These are phyloP conservation scores for Dicycla oo DNA, from an alignment of 2,888 invertebrate species.

Conservation along the genomic window DNA sequence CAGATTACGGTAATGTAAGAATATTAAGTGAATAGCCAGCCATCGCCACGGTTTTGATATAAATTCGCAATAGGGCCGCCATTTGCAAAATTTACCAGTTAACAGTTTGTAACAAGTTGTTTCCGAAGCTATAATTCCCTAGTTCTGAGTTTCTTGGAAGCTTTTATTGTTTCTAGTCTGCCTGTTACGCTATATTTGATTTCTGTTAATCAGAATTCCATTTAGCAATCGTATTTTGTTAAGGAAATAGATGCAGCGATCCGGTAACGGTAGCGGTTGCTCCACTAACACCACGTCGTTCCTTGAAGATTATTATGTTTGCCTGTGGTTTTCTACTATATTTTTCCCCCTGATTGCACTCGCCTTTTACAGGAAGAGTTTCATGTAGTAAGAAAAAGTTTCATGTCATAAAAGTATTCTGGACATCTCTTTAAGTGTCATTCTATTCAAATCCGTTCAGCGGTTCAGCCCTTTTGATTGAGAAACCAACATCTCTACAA, in stretches of 20 bases:
- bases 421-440: neutral
- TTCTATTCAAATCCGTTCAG: neutral
- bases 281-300: neutral
- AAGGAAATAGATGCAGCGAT: neutral
- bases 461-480: too few relatives aligned
- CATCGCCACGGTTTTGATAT: neutral
- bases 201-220: slow-evolving; percentile 1
- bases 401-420: neutral
- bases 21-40: slow-evolving; percentile 11
- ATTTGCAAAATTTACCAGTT: slow-evolving; percentile 21
- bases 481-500: too few relatives aligned
- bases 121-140: slow-evolving; percentile 17
- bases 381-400: neutral
- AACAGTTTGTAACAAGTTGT: slow-evolving; percentile 8
- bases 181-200: neutral
- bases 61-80: neutral
- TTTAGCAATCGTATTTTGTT: neutral
- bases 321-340: too few relatives aligned
- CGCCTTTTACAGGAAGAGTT: neutral
- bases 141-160: neutral
- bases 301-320: neutral
- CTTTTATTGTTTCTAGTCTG: neutral
- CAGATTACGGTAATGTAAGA: slow-evolving; percentile 18
- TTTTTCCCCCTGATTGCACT: neutral
- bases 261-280: neutral